phyloP scores from a whole-genome alignment of 35 echinoderm and acorn worm genomes.

The Acanthaster planci region DNA sequence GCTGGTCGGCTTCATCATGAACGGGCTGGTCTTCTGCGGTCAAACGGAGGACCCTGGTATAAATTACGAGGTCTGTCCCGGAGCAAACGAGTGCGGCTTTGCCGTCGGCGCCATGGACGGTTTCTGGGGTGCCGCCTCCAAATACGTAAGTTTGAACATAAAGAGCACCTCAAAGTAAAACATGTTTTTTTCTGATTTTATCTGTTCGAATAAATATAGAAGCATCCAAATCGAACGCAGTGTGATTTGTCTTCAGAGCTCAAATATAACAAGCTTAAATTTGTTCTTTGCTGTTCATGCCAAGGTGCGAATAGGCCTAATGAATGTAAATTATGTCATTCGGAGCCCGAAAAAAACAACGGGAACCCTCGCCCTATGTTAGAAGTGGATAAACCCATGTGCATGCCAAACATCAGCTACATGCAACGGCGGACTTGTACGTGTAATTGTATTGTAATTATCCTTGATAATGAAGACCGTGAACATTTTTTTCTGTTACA shows the following conservation, averaged over 20 bases:
- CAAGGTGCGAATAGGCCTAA: no score
- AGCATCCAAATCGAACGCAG: no score
- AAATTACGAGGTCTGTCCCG: conserved; percentile 49
- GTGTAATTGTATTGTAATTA: background rate
- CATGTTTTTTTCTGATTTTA: no score
- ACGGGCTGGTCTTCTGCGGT: conserved; percentile 72
- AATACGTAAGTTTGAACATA: conserved; percentile 62
- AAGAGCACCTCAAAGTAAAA: no score
- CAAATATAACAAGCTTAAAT: no score
- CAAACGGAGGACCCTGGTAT: conserved; percentile 38
- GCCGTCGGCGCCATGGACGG: conserved; percentile 51
- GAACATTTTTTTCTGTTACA: background rate
- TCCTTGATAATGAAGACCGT: background rate
- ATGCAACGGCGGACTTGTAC: background rate
- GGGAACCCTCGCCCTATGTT: background rate
- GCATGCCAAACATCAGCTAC: background rate
- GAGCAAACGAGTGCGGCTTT: conserved; percentile 51
- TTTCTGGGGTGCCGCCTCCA: conserved; percentile 71
- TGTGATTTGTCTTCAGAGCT: no score
- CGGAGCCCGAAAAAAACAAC: background rate
- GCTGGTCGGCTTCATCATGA: conserved; percentile 68
- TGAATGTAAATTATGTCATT: background rate
- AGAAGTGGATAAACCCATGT: no score
- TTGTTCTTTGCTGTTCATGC: no score
- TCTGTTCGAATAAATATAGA: no score